Base-by-base conservation (phyloP, 2,113 vertebrate species). In the Capreolus pygargus region DNA sequence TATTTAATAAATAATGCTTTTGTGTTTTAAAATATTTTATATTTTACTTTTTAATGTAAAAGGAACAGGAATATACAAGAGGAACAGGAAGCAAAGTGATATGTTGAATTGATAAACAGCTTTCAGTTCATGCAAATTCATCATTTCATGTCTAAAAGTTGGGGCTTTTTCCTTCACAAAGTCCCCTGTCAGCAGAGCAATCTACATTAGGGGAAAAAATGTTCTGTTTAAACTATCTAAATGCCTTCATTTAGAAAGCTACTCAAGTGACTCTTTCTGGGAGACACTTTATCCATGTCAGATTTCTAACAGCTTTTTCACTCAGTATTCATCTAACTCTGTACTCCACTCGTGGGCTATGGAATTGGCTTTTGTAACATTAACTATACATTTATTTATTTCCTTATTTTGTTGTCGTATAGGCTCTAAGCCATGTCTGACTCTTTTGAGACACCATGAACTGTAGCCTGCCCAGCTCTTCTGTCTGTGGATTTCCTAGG, bases 21-120 rank as follows among this genome's bases (percentile, higher is more conserved):
- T 90, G 50, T 33, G 36, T 79, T 79, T 79, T 79, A 30, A 47
- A 78, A 36, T 16, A 28, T 45, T 94, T 57, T 47, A 39, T 25
- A 27, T 50, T 95, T 95, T 91, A 86, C 52, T 95, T 96, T 88
- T 85, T 43, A 33, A 43, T 74, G 25, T 74, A 43, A 74, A 74
- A 43, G 28, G n/a, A 85, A 83, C 36, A 74, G 70, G 70, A 74
- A 74, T 36, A 74, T 74, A 74, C 11, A 61, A 78, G 39, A 86
- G 15, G n/a, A 94, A 54, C 11, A 39, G 60, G 33, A 95, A 94
- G 27, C 14, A 97, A 82, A 95, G 81, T 60, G 36, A 16, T 27
- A 90, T 25, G 9, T 47, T 50, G n/a, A 93, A 79, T 7, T 83
- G 70, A 94, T 43, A 39, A 93, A 94, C 43, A 88, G 45, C 36